Conservation (phyloP, 1,140 invertebrate species). For the Chionoecetes opilio region DNA sequence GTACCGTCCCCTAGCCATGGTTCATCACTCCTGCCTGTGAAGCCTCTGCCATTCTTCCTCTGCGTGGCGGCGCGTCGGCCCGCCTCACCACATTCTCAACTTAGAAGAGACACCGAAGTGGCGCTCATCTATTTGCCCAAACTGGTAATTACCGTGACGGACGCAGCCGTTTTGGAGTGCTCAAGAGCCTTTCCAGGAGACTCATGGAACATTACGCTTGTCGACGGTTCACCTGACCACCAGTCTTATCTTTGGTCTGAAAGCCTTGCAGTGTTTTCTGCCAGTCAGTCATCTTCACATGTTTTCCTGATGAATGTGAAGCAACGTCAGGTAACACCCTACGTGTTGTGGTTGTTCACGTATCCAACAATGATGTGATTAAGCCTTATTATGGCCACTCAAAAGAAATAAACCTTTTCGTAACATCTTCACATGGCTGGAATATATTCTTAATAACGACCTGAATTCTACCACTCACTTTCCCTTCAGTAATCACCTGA, state of each 20-base stretch:
- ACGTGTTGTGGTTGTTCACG: background rate
- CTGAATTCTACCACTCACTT: too few species aligned
- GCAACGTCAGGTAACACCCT: background rate
- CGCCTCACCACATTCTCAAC: background rate
- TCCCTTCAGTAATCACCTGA: too few species aligned
- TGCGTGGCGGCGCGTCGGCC: background rate
- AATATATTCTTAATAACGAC: too few species aligned
- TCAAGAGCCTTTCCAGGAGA: background rate
- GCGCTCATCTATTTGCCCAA: background rate
- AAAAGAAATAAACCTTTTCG: background rate
- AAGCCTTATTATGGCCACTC: background rate
- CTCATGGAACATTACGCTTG: background rate
- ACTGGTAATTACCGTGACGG: conserved; percentile 16
- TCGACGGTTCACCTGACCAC: conserved; percentile 24
- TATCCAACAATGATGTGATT: background rate
- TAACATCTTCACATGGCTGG: background rate
- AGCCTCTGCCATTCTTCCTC: background rate
- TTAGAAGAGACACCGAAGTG: background rate
- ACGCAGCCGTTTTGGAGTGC: conserved; percentile 24
- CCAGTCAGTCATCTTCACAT: background rate
- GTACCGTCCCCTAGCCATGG: background rate
- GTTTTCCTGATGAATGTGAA: background rate
- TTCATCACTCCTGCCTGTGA: background rate
- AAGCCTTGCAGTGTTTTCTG: background rate
- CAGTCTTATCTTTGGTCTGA: conserved; percentile 1